phyloP scores from a whole-genome alignment of 2,113 vertebrate genomes.

The Macroglossus sobrinus region DNA sequence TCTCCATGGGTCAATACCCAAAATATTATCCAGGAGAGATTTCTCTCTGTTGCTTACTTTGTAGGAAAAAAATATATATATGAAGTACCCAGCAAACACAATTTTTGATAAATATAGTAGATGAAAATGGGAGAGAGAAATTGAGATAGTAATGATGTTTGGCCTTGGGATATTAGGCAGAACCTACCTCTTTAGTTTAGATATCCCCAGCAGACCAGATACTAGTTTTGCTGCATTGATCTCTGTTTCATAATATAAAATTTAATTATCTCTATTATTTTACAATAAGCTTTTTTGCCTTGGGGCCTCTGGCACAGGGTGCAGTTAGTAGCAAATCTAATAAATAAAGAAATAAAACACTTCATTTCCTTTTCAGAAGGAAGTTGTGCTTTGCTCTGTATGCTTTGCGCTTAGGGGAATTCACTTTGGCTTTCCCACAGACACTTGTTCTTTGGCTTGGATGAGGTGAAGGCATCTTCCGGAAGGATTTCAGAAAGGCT shows the following conservation, averaged over 20 bases:
- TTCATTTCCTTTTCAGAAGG: conserved; percentile 70
- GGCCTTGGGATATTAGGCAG: conserved; percentile 59
- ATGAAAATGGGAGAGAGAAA: conserved; percentile 12
- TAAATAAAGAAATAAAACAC: conserved; percentile 78
- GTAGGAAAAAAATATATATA: background rate
- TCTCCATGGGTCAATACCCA: background rate
- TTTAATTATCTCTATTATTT: conserved; percentile 80
- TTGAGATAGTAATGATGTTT: conserved; percentile 35
- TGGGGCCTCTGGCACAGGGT: conserved; percentile 57
- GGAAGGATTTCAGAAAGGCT: background rate
- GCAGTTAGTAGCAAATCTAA: conserved; percentile 73
- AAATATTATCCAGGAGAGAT: background rate
- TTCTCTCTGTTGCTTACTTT: background rate
- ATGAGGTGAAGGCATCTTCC: background rate
- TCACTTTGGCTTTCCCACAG: conserved; percentile 14
- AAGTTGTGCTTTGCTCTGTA: conserved; percentile 50
- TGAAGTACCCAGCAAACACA: background rate
- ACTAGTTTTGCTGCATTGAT: conserved; percentile 72
- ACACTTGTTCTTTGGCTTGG: conserved; percentile 17
- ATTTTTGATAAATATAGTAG: conserved; percentile 64
- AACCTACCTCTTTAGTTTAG: conserved; percentile 62
- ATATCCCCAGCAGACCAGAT: conserved; percentile 57
- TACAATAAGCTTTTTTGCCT: conserved; percentile 75
- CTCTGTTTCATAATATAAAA: conserved; percentile 75
- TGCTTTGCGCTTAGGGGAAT: conserved; percentile 61